Conservation (phyloP, 1,140 invertebrate species). For the Saccostrea glomerata region DNA sequence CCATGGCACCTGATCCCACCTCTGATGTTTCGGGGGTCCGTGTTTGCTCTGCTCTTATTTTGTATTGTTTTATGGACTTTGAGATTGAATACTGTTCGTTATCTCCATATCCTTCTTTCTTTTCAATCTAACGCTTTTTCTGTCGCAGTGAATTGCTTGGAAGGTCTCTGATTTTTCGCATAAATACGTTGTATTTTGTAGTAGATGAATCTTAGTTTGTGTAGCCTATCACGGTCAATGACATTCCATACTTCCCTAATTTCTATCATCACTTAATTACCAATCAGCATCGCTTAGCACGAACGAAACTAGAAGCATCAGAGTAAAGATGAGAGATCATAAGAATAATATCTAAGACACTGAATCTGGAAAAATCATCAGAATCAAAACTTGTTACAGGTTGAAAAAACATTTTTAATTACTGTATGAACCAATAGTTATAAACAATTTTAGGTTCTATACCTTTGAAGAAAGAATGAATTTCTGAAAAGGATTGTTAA, state of each 20-base stretch:
- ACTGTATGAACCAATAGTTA: not conserved
- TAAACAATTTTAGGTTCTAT: not conserved
- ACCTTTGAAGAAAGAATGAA: not conserved
- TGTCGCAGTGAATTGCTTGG: too few relatives aligned
- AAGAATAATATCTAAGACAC: not conserved
- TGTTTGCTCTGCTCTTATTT: too few relatives aligned
- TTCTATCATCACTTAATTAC: slow-evolving; percentile 32
- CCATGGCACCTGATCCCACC: too few relatives aligned
- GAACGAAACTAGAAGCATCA: slow-evolving; percentile 4
- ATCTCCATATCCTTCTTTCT: too few relatives aligned
- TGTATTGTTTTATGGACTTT: too few relatives aligned
- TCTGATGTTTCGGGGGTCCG: too few relatives aligned
- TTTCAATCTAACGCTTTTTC: too few relatives aligned
- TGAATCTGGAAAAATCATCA: not conserved
- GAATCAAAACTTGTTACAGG: not conserved
- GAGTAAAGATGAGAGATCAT: slow-evolving; percentile 18
- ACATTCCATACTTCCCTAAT: slow-evolving; percentile 10
- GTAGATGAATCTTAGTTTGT: not conserved
- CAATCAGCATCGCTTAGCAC: slow-evolving; percentile 24
- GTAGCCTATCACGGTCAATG: not conserved
- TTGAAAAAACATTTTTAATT: not conserved
- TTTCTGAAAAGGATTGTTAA: not conserved
- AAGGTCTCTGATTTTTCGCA: too few relatives aligned
- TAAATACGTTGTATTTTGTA: not conserved
- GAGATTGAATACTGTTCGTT: too few relatives aligned